Conservation (phyloP, 64 coral and sea anemone genomes). For the Porites lutea region DNA sequence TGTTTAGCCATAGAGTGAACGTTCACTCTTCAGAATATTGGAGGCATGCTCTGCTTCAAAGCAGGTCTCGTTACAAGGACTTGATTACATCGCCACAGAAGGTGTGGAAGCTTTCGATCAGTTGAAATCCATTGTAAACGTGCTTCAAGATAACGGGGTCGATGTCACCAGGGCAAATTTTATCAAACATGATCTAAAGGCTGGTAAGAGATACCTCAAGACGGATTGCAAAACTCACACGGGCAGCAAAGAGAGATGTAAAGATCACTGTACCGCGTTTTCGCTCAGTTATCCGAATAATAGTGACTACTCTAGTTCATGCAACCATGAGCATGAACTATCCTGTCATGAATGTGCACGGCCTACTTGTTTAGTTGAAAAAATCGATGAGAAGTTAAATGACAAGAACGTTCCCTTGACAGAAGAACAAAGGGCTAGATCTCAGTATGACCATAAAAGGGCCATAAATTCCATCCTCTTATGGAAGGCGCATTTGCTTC, state of each 20-base stretch:
- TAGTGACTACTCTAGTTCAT: too few species aligned
- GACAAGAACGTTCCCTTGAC: too few species aligned
- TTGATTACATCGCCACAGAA: conserved; percentile 1
- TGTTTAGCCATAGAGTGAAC: background rate
- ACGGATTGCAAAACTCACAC: background rate
- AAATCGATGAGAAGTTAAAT: too few species aligned
- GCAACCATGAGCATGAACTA: too few species aligned
- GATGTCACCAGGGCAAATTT: background rate
- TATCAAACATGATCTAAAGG: background rate
- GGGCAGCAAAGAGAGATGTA: background rate
- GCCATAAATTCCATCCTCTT: too few species aligned
- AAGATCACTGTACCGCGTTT: too few species aligned
- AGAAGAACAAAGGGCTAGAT: too few species aligned
- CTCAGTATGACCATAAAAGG: background rate
- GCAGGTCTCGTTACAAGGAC: background rate
- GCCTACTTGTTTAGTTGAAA: too few species aligned
- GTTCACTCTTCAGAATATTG: background rate
- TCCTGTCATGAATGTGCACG: too few species aligned
- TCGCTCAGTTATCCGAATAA: too few species aligned
- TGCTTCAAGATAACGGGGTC: background rate
- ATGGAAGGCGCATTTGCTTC: too few species aligned
- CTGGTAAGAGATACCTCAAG: background rate
- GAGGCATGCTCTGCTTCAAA: conserved; percentile 6
- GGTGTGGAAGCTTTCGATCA: background rate
- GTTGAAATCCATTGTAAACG: background rate